Percentiles rank a stretch among this genome's conserved stretches.
phyloP scores from a whole-genome alignment of 2,888 invertebrate genomes.

The Sisyra terminalis region DNA sequence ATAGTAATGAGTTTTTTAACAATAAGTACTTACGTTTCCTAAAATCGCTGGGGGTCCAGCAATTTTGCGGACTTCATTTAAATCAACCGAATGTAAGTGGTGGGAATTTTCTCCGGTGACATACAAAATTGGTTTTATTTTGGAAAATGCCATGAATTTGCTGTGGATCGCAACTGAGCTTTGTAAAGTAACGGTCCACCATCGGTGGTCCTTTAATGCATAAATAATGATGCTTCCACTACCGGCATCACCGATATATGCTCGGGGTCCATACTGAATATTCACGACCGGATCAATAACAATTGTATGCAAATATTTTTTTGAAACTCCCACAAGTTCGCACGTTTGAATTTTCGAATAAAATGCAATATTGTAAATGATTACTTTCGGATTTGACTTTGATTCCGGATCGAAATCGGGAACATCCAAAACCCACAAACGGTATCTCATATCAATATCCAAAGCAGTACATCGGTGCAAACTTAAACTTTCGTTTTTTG shows the following conservation, averaged over 20 bases:
- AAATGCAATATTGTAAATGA: constrained; percentile 24
- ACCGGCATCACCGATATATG: constrained; percentile 24
- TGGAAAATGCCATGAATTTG: constrained; percentile 22
- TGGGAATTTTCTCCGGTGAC: constrained; percentile 19
- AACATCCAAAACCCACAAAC: constrained; percentile 29
- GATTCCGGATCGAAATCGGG: constrained; percentile 16
- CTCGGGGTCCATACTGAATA: constrained; percentile 18
- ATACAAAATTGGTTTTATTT: constrained; percentile 20
- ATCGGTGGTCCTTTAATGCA: constrained; percentile 18
- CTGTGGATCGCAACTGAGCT: constrained; percentile 15
- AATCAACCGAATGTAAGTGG: constrained; percentile 21
- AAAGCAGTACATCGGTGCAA: constrained; percentile 19
- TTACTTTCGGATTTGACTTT: constrained; percentile 21
- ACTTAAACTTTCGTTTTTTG: too few relatives aligned
- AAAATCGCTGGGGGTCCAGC: constrained; percentile 12
- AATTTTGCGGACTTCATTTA: constrained; percentile 14
- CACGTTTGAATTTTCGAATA: constrained; percentile 17
- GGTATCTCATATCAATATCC: constrained; percentile 24
- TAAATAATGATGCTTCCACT: constrained; percentile 17
- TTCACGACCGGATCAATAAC: constrained; percentile 20
- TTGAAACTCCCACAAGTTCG: constrained; percentile 16
- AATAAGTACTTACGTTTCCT: constrained; percentile 1
- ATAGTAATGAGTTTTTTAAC: background rate
- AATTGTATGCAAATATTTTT: constrained; percentile 18
- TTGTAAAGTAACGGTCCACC: constrained; percentile 19